Conservation (phyloP, 2,797 vertebrate species). For the Falco columbarius region DNA sequence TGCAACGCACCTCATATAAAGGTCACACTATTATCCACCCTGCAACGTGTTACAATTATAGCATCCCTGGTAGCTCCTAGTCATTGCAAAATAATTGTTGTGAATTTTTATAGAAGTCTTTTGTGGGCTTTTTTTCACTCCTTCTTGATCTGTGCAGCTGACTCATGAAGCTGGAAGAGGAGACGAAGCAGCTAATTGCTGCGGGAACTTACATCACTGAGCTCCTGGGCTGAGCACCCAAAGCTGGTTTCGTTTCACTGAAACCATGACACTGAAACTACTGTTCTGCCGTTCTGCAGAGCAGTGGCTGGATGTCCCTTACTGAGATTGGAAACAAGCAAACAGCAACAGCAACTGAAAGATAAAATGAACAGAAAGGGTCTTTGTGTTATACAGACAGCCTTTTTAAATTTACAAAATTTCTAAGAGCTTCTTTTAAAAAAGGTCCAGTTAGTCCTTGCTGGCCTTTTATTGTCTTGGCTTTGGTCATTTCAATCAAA, state of each 20-base stretch:
- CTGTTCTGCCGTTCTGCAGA: constrained; percentile 32
- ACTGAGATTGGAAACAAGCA: constrained; percentile 2
- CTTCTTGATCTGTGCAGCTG: constrained; percentile 57
- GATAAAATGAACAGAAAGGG: constrained; percentile 1
- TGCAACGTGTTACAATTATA: constrained; percentile 61
- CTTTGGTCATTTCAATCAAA: constrained; percentile 20
- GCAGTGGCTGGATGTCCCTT: background rate
- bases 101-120: constrained; percentile 59
- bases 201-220: constrained; percentile 46
- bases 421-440: background rate
- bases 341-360: background rate
- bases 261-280: constrained; percentile 53
- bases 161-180: constrained; percentile 68
- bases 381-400: background rate
- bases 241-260: constrained; percentile 63
- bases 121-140: constrained; percentile 34
- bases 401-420: constrained; percentile 34
- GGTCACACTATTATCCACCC: constrained; percentile 38
- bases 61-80: constrained; percentile 55
- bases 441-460: background rate
- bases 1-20: constrained; percentile 2
- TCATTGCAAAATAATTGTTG: constrained; percentile 71
- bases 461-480: background rate
- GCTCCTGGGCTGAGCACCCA: constrained; percentile 44
- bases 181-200: constrained; percentile 60